Conservation (phyloP, 2,888 invertebrate genomes). For the Drosophila putrida region DNA sequence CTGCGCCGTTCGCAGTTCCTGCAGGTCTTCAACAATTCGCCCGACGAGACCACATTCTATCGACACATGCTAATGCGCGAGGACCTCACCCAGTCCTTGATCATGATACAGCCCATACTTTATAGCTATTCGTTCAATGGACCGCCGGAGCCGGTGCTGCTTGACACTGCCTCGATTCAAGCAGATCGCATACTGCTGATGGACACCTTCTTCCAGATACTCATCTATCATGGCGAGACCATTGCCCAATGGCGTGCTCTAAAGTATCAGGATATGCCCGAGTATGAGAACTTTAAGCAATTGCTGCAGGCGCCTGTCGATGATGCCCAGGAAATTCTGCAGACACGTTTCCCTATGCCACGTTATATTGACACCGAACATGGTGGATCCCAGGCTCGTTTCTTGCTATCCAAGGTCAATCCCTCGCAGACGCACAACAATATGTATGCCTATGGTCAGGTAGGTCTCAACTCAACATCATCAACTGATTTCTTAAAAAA, state of each 20-base stretch:
- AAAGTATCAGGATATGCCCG: conserved; percentile 98
- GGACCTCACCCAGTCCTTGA: conserved; percentile 97
- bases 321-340: conserved; percentile 98
- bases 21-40: conserved; percentile 99
- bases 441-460: conserved; percentile 97
- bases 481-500: conserved; percentile 18
- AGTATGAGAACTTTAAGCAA: conserved; percentile 99
- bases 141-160: conserved; percentile 97
- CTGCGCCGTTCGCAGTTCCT: conserved; percentile 98
- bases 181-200: conserved; percentile 98
- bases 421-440: conserved; percentile 99
- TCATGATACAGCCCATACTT: conserved; percentile 99
- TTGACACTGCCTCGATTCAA: conserved; percentile 99
- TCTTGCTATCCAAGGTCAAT: conserved; percentile 99
- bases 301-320: conserved; percentile 96
- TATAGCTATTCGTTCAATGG: conserved; percentile 99
- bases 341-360: conserved; percentile 98
- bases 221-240: conserved; percentile 99
- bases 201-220: conserved; percentile 99
- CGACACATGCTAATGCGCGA: conserved; percentile 99
- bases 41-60: conserved; percentile 99
- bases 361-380: conserved; percentile 99
- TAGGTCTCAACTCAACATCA: conserved; percentile 63
- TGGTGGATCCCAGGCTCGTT: conserved; percentile 99
- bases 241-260: conserved; percentile 98